Evolutionary conservation across 1,140 invertebrate species (phyloP), one percentile per base, ranked within the genome.

Genomic region (Mycetomoellerius zeteki): DNA sequence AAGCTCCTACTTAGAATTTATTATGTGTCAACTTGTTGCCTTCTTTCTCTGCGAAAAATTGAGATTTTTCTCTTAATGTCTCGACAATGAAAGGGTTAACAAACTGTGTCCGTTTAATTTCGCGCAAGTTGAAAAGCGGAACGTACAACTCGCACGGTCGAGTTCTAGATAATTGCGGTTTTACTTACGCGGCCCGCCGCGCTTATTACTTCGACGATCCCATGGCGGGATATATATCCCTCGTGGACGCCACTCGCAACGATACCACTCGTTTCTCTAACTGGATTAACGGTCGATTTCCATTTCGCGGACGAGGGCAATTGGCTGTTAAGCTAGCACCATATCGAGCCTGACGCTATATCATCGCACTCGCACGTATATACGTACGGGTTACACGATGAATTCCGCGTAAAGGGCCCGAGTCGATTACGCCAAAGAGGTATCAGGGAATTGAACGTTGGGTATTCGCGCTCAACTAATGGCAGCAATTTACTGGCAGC

Each of bases 371-470:
- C 12, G 24, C 52, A 62, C n/a, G 21, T 27, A 24, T 33, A 24
- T 3, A 54, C 6, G 27, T 43, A 43, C 27, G 30, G 12, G n/a
- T 69, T 80, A 14, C 30, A 56, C n/a, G n/a, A 21, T 50, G 67
- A 88, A 86, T 88, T 88, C 65, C 67, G 19, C 50, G 64, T 69
- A 86, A 86, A 90, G 80, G 67, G 50, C 52, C 4, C 84, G 27
- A 33, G 64, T n/a, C 58, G 47, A 86, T 89, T 87, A 56, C 84
- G 72, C 30, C 78, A 81, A 91, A 91, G 89, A 85, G 87, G 88
- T 86, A 56, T 93, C 67, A 80, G 77, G 56, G 86, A 92, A 91
- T 92, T 89, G 91, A 92, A 92, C 88, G 81, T 67, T 77, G 71
- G 80, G 72, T 85, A 86, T 81, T 89, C 88, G 88, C 85, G 67